phyloP scores from a whole-genome alignment of 2,797 vertebrate genomes.

The Podargus strigoides region DNA sequence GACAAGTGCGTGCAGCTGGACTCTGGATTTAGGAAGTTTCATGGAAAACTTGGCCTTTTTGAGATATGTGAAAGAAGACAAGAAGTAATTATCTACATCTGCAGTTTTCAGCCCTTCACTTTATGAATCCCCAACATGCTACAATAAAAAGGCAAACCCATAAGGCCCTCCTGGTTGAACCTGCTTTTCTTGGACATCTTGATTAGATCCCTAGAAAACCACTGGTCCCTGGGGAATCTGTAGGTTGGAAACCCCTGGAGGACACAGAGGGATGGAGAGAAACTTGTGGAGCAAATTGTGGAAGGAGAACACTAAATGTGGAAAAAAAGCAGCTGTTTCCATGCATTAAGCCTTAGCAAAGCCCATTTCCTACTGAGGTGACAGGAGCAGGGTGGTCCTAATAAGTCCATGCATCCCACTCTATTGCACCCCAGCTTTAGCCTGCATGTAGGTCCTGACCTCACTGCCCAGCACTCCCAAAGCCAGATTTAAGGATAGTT shows the following conservation, averaged over 20 bases:
- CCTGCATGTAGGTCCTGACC: rapidly evolving
- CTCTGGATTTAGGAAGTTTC: neutral
- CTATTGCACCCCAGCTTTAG: neutral
- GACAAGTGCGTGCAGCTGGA: neutral
- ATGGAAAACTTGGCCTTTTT: neutral
- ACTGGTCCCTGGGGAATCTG: neutral
- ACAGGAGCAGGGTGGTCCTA: neutral
- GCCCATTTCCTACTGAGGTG: neutral
- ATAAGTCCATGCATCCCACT: neutral
- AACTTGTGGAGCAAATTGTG: neutral
- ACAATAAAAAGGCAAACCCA: neutral
- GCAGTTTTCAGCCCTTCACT: neutral
- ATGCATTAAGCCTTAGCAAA: neutral
- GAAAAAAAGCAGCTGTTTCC: neutral
- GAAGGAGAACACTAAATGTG: neutral
- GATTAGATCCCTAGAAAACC: neutral
- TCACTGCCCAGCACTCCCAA: neutral
- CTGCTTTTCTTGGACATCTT: neutral
- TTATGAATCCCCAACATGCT: neutral
- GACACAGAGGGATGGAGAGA: neutral
- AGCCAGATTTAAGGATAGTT: neutral
- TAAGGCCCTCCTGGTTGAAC: neutral
- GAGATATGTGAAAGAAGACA: neutral
- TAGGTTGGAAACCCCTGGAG: neutral
- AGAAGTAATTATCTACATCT: neutral